Percentiles rank a stretch among this genome's conserved stretches.
phyloP scores from a whole-genome alignment of 2,797 vertebrate genomes.

The Selene dorsalis region DNA sequence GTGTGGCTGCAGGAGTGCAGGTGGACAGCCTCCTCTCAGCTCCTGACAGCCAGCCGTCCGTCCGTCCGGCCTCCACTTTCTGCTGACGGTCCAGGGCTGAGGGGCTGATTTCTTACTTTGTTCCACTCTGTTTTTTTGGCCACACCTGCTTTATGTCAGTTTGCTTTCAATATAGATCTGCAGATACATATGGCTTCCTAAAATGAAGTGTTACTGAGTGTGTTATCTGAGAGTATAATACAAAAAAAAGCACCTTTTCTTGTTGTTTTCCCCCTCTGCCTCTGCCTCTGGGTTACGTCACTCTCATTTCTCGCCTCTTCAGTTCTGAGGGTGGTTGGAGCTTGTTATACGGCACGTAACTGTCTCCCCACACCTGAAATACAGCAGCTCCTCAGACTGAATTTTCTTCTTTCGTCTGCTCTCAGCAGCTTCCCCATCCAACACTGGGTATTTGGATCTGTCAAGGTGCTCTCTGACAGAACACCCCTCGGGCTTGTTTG shows the following conservation, averaged over 20 bases:
- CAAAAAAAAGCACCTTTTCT: neutral
- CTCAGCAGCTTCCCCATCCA: constrained; percentile 57
- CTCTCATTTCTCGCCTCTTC: constrained; percentile 16
- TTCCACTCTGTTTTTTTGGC: constrained; percentile 13
- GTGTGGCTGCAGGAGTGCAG: constrained; percentile 31
- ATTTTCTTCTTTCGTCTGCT: constrained; percentile 23
- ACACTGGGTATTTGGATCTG: constrained; percentile 73
- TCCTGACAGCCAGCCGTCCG: constrained; percentile 53
- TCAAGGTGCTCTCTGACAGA: constrained; percentile 71
- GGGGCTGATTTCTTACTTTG: constrained; percentile 23
- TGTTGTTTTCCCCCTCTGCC: neutral
- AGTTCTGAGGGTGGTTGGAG: constrained; percentile 21
- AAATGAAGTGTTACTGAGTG: neutral
- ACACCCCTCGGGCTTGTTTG: constrained; percentile 64
- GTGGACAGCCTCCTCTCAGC: constrained; percentile 52
- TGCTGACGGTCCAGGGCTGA: constrained; percentile 24
- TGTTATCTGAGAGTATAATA: neutral
- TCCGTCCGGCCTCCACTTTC: constrained; percentile 42
- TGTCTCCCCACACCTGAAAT: constrained; percentile 65
- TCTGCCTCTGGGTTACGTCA: constrained; percentile 21
- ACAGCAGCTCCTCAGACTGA: constrained; percentile 70
- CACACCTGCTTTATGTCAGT: neutral
- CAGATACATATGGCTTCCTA: neutral
- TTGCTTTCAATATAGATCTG: neutral
- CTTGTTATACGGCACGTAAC: constrained; percentile 63